These are phyloP conservation scores for Syngnathus floridae DNA, from an alignment of 2,113 vertebrate genomes.

Conservation along the genomic window DNA sequence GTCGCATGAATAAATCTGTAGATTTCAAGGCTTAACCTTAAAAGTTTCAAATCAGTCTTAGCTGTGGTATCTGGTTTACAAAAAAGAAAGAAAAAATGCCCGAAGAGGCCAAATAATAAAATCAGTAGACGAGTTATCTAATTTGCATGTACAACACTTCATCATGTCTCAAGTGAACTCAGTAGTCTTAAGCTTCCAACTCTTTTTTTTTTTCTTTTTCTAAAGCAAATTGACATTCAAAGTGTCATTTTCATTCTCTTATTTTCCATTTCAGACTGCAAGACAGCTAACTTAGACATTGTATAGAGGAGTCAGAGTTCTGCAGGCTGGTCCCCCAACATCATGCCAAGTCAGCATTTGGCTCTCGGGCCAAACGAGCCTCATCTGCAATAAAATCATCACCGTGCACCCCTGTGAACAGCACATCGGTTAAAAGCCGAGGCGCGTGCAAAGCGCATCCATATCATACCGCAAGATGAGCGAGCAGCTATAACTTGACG, in stretches of 20 bases:
- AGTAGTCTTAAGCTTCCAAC: too few relatives aligned
- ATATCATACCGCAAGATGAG: neutral
- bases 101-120: too few relatives aligned
- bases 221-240: neutral
- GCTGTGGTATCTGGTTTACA: neutral
- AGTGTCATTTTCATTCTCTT: neutral
- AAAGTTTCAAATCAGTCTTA: neutral
- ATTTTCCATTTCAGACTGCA: neutral
- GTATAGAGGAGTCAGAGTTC: neutral
- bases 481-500: neutral
- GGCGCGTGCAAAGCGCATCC: neutral
- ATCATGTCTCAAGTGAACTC: too few relatives aligned
- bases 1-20: too few relatives aligned
- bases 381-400: constrained; percentile 10
- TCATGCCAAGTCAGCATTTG: neutral
- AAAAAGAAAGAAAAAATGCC: neutral
- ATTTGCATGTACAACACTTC: too few relatives aligned
- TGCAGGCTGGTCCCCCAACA: neutral
- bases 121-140: too few relatives aligned
- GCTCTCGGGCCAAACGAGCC: constrained; percentile 1
- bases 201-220: too few relatives aligned
- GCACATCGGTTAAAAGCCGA: neutral
- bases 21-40: too few relatives aligned
- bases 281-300: neutral
- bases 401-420: neutral